phyloP scores from a whole-genome alignment of 2,888 invertebrate species.

The Dusona sp. region DNA sequence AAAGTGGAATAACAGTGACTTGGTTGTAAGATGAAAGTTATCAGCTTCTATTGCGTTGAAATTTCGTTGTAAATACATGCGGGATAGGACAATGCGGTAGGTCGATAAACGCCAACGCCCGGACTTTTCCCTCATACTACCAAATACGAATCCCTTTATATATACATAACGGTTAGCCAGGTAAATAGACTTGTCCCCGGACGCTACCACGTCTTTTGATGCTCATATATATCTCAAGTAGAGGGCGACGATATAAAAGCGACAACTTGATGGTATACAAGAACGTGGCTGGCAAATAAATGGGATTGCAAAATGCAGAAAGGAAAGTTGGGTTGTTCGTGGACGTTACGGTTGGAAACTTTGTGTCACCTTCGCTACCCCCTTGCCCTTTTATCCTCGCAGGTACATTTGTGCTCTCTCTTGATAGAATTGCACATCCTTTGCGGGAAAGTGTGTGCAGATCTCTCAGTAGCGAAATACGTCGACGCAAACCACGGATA shows the following conservation, averaged over 20 bases:
- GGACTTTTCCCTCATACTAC: constrained; percentile 5
- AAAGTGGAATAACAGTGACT: constrained; percentile 1
- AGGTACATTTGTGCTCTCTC: constrained; percentile 55
- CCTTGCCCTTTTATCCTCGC: not conserved
- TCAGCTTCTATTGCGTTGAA: constrained; percentile 8
- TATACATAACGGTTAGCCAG: constrained; percentile 13
- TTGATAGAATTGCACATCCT: constrained; percentile 50
- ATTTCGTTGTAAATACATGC: not conserved
- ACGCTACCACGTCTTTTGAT: constrained; percentile 25
- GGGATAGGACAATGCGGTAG: not conserved
- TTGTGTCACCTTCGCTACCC: constrained; percentile 14
- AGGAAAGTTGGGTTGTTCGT: constrained; percentile 60
- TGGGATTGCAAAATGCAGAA: constrained; percentile 61
- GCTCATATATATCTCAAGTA: constrained; percentile 23
- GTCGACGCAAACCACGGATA: constrained; percentile 15
- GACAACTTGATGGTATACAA: constrained; percentile 62
- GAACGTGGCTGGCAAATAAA: constrained; percentile 64
- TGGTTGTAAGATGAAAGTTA: constrained; percentile 1
- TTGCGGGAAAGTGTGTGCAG: constrained; percentile 26
- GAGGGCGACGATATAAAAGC: constrained; percentile 58
- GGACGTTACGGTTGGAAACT: constrained; percentile 53
- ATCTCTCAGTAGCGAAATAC: constrained; percentile 29
- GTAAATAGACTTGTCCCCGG: constrained; percentile 27
- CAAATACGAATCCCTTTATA: constrained; percentile 7
- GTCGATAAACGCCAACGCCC: not conserved